Percentiles rank a stretch among this genome's conserved stretches.
Evolutionary conservation across 92 coral and sea anemone genomes (phyloP).

Genomic region (Metridium senile): DNA sequence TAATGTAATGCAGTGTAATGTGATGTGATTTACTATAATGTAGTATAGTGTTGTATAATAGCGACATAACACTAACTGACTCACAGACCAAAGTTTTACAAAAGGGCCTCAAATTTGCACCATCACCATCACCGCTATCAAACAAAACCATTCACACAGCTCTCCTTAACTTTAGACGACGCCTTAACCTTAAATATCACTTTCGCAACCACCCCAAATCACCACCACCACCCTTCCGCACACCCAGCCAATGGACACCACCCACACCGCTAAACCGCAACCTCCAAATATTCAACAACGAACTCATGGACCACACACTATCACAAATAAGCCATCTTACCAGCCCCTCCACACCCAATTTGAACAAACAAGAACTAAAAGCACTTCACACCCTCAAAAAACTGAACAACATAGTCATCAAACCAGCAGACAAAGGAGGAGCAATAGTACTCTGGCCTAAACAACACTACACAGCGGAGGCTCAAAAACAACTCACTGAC

Average conservation of each 20-base stretch:
- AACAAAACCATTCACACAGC: neutral
- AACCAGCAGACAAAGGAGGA: constrained; percentile 25
- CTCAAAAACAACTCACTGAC: constrained; percentile 4
- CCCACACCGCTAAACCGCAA: neutral
- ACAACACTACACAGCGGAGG: neutral
- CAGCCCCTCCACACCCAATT: neutral
- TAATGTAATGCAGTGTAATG: too few species aligned
- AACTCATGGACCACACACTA: neutral
- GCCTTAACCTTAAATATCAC: neutral
- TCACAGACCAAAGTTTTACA: neutral
- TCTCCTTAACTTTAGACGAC: neutral
- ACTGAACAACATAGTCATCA: constrained; percentile 2
- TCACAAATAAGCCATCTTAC: neutral
- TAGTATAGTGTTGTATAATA: too few species aligned
- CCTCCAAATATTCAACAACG: neutral
- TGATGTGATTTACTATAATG: too few species aligned
- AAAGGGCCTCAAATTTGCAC: constrained; percentile 8
- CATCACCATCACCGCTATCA: neutral
- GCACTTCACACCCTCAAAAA: neutral
- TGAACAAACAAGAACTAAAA: neutral
- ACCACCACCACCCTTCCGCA: neutral
- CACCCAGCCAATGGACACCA: neutral
- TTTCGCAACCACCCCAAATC: neutral
- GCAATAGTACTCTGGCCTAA: constrained; percentile 9
- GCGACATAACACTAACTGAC: constrained; percentile 18